Evolutionary conservation across 1,140 invertebrate species (phyloP), one percentile per base, ranked within the genome.

Genomic region (Sitobion miscanthi): DNA sequence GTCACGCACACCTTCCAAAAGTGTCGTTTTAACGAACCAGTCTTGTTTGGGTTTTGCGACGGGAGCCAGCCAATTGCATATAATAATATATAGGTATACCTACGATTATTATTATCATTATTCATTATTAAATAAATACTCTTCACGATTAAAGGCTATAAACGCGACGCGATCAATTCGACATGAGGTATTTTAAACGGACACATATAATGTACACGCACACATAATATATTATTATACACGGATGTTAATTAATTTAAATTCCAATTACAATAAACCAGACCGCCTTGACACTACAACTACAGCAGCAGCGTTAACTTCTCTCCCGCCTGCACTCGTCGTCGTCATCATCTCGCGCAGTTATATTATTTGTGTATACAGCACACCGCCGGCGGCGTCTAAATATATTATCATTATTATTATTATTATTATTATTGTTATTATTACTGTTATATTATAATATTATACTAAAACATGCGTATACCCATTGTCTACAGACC

Each of bases 191-290:
- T 82, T 47, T 82, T 25, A 35, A 91, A 82, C 21, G 47, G 90
- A 77, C n/a, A 69, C 30, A 69, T 69, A 77, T 69, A n/a, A 69
- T 25, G 62, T 69, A 69, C 57, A 62, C 20, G 30, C 11, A 69
- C 30, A 69, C 9, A 69, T 62, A 62, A 30, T 30, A 62, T 69
- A 69, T 69, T 30, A 69, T 69, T 69, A 14, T 69, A 69, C 62
- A 45, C n/a, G 45, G n/a, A 83, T 82, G 69, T 82, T 91, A 52
- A 93, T 93, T 83, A 93, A 93, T 93, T 93, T 93, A 25, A 45
- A 86, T 86, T 86, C 49, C 49, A 20, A 93, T 93, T 85, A 86
- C 91, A 86, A 85, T 85, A 93, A 54, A 93, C 82, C 25, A 54
- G n/a, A 35, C 82, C 25, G 47, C 38, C 47, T 92, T 25, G 69